Conservation (phyloP, 2,888 invertebrate genomes). For the Argyresthia goedartella region DNA sequence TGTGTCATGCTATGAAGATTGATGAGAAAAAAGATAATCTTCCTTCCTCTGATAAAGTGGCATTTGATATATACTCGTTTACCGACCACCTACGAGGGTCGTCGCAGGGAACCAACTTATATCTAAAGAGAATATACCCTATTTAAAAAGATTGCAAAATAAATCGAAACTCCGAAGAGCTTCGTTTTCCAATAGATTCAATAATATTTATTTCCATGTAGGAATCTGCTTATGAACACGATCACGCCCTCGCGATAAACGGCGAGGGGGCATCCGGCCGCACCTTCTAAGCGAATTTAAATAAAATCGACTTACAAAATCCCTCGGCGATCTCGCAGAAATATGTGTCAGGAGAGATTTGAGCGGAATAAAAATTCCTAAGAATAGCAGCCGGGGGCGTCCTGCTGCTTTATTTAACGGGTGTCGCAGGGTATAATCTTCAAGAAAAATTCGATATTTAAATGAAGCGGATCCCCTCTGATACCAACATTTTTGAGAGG, state of each 20-base stretch:
- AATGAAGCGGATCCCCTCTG: constrained; percentile 66
- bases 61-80: too few species aligned
- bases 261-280: constrained; percentile 56
- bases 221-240: constrained; percentile 50
- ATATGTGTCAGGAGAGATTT: constrained; percentile 69
- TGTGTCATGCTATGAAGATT: constrained; percentile 19
- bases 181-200: too few species aligned
- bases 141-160: neutral
- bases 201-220: too few species aligned
- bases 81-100: too few species aligned
- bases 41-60: neutral
- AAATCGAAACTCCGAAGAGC: neutral
- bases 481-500: constrained; percentile 51
- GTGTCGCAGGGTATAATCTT: constrained; percentile 71
- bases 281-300: constrained; percentile 65
- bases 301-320: constrained; percentile 69
- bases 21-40: constrained; percentile 13
- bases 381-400: constrained; percentile 47
- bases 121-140: too few species aligned
- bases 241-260: constrained; percentile 62
- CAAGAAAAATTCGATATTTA: constrained; percentile 71
- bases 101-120: too few species aligned
- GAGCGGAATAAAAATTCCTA: constrained; percentile 67
- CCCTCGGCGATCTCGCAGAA: constrained; percentile 64
- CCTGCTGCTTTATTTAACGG: constrained; percentile 69